These are phyloP conservation scores for Panurus biarmicus DNA, from an alignment of 2,113 vertebrate species.

Conservation along the genomic window DNA sequence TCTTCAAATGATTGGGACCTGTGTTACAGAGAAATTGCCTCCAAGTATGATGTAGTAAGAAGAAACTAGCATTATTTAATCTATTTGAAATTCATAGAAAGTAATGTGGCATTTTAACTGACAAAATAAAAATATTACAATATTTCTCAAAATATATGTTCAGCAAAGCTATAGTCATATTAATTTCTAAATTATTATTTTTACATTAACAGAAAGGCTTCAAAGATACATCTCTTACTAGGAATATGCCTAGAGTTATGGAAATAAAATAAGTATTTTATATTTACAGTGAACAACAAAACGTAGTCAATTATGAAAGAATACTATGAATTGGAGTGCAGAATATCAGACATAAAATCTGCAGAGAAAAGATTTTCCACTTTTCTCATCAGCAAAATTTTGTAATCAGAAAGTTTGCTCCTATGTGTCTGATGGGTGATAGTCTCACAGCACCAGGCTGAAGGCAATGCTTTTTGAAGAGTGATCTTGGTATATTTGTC, in stretches of 20 bases:
- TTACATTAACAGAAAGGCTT: neutral
- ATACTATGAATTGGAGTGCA: neutral
- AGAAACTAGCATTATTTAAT: neutral
- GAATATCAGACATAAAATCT: neutral
- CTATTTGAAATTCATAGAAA: neutral
- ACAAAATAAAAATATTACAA: neutral
- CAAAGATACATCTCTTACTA: neutral
- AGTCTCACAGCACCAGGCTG: neutral
- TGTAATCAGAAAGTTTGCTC: neutral
- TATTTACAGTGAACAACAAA: conserved; percentile 18
- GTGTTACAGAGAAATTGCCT: neutral
- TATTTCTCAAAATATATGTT: neutral
- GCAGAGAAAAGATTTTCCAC: neutral
- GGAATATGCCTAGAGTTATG: neutral
- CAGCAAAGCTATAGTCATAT: neutral
- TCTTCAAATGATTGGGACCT: neutral
- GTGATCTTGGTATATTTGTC: neutral
- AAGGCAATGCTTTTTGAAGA: neutral
- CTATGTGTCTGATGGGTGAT: neutral
- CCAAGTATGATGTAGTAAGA: neutral
- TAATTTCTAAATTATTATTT: neutral
- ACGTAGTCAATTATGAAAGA: neutral
- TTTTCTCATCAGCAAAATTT: neutral
- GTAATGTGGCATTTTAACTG: neutral
- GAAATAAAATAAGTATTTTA: conserved; percentile 24